Conservation (phyloP, 2,888 invertebrate genomes). For the Hirtodrosophila trivittata region DNA sequence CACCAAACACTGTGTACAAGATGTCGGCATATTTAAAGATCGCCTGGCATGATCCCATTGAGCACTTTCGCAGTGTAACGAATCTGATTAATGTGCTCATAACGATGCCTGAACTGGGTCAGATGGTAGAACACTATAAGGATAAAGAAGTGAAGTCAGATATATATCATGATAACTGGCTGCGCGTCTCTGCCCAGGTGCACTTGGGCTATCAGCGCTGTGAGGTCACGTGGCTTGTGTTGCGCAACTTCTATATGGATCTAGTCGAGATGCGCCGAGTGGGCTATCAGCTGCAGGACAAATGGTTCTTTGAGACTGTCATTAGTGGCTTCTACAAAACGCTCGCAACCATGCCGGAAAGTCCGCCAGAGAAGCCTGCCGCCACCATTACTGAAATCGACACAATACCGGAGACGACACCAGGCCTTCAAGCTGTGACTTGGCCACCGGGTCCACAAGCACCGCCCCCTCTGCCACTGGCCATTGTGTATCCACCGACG, state of each 20-base stretch:
- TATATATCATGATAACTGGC: slow-evolving; percentile 58
- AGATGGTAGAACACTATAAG: slow-evolving; percentile 41
- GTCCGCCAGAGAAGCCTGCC: too few relatives aligned
- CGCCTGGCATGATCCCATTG: slow-evolving; percentile 72
- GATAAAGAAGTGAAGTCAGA: slow-evolving; percentile 4
- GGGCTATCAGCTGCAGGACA: slow-evolving; percentile 76
- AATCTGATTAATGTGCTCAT: slow-evolving; percentile 60
- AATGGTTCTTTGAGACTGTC: slow-evolving; percentile 79
- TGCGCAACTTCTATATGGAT: slow-evolving; percentile 76
- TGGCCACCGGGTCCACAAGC: too few relatives aligned
- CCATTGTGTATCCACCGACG: slow-evolving; percentile 52
- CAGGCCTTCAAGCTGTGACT: too few relatives aligned
- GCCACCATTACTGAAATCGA: too few relatives aligned
- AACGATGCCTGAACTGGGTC: slow-evolving; percentile 39
- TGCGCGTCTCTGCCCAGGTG: slow-evolving; percentile 32
- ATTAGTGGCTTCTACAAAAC: slow-evolving; percentile 61
- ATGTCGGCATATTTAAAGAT: slow-evolving; percentile 56
- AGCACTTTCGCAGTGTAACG: slow-evolving; percentile 67
- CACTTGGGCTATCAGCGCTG: slow-evolving; percentile 56
- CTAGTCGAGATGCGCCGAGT: slow-evolving; percentile 66
- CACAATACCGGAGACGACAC: too few relatives aligned
- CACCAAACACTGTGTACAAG: slow-evolving; percentile 67
- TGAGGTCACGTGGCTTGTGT: slow-evolving; percentile 78
- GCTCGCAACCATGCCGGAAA: not conserved
- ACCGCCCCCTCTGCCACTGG: slow-evolving; percentile 31